These are phyloP conservation scores for Gymnoscopelus braueri DNA, from an alignment of 2,797 vertebrate genomes.

Conservation along the genomic window DNA sequence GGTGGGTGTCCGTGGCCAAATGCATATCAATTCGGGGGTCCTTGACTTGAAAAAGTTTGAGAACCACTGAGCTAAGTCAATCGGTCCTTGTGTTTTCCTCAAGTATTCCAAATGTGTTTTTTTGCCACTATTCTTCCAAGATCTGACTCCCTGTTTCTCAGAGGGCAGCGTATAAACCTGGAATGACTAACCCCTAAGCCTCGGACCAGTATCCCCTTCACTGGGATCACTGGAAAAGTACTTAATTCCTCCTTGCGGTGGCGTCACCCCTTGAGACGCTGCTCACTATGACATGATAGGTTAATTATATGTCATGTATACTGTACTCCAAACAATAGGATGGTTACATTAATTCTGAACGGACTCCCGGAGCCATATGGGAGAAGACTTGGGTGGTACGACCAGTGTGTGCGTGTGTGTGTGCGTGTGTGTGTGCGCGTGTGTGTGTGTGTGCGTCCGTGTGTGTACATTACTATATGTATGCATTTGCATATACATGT, in stretches of 20 bases:
- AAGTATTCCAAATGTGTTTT: slow-evolving; percentile 31
- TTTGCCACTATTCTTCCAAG: slow-evolving; percentile 12
- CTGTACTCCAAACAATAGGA: slow-evolving; percentile 51
- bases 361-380: slow-evolving; percentile 12
- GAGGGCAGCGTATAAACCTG: slow-evolving; percentile 43
- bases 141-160: slow-evolving; percentile 30
- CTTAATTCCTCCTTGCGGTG: slow-evolving; percentile 50
- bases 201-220: slow-evolving; percentile 43
- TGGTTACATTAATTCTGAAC: slow-evolving; percentile 31
- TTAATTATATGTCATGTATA: slow-evolving; percentile 45
- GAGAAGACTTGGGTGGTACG: background rate
- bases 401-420: slow-evolving; percentile 23
- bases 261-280: slow-evolving; percentile 40
- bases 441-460: background rate
- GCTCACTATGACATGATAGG: slow-evolving; percentile 47
- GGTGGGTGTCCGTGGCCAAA: too few relatives aligned
- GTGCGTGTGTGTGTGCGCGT: slow-evolving; percentile 15
- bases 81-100: slow-evolving; percentile 16
- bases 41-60: too few relatives aligned
- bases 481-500: too few relatives aligned
- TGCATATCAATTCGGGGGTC: too few relatives aligned
- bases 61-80: slow-evolving; percentile 5
- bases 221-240: slow-evolving; percentile 57
- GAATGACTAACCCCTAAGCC: slow-evolving; percentile 27
- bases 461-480: too few relatives aligned